These are phyloP conservation scores for Linurgus olivaceus DNA, from an alignment of 2,797 vertebrate genomes.

Conservation along the genomic window DNA sequence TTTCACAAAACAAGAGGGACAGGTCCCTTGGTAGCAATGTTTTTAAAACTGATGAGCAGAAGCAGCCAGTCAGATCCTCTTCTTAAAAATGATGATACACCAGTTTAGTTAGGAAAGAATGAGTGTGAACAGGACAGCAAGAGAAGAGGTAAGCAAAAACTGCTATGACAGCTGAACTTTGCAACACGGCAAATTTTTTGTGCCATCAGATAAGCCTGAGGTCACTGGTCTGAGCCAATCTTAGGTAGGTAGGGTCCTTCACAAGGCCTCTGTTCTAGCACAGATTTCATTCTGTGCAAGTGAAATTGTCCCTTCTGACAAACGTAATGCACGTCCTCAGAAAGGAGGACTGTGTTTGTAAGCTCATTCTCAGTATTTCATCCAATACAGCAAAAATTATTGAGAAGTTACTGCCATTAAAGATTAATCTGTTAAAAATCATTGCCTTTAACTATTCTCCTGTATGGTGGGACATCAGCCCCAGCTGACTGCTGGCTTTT, in stretches of 20 bases:
- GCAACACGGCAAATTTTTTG: neutral
- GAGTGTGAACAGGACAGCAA: neutral
- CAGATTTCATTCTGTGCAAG: neutral
- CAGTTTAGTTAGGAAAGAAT: conserved; percentile 1
- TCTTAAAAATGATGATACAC: neutral
- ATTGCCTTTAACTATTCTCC: neutral
- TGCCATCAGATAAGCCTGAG: neutral
- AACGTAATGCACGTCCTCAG: neutral
- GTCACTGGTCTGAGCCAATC: neutral
- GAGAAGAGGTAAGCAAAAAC: neutral
- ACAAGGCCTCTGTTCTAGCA: neutral
- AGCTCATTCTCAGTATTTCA: neutral
- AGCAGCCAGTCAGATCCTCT: neutral
- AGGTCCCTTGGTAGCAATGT: neutral
- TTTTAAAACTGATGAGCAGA: conserved; percentile 20
- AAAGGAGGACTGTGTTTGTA: neutral
- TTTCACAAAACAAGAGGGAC: conserved; percentile 2
- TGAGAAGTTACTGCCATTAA: neutral
- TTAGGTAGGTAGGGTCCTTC: neutral
- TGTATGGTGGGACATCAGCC: neutral
- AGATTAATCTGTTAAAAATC: neutral
- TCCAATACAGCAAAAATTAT: neutral
- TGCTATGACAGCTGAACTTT: neutral
- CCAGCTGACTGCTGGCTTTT: neutral
- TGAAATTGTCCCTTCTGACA: neutral